These are phyloP conservation scores for Scolopax bukidnonensis DNA, from an alignment of 2,797 vertebrate genomes.

Conservation along the genomic window DNA sequence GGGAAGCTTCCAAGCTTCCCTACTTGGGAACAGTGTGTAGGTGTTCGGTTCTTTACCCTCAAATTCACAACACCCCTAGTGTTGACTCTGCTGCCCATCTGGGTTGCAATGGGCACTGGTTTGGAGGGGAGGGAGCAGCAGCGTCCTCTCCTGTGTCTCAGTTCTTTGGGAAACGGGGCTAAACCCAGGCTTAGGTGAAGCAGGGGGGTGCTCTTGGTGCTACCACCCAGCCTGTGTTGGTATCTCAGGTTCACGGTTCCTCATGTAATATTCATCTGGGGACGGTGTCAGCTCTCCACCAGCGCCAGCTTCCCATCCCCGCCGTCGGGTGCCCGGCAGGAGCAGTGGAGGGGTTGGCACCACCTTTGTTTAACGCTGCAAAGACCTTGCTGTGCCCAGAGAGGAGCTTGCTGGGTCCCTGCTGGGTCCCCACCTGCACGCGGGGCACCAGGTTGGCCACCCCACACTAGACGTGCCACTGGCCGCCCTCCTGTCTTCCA, in stretches of 20 bases:
- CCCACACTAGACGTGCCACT: rapidly evolving
- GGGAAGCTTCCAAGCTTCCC: not conserved
- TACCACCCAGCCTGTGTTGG: not conserved
- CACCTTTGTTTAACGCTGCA: not conserved
- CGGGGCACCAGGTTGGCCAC: not conserved
- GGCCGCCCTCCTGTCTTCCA: not conserved
- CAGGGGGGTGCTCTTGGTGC: not conserved
- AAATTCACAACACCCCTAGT: rapidly evolving
- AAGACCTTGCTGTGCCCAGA: not conserved
- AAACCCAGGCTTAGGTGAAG: not conserved
- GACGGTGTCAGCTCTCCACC: conserved; percentile 80
- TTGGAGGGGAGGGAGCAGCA: not conserved
- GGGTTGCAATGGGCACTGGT: not conserved
- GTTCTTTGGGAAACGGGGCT: not conserved
- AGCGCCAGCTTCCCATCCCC: not conserved
- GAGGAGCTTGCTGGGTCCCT: not conserved
- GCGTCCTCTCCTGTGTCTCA: rapidly evolving
- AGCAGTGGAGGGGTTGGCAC: not conserved
- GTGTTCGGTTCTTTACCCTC: rapidly evolving
- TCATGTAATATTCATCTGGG: conserved; percentile 89
- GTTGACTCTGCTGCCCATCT: not conserved
- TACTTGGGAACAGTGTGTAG: rapidly evolving
- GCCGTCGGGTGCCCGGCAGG: not conserved
- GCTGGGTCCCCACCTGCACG: rapidly evolving
- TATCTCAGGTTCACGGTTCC: conserved; percentile 81